Evolutionary conservation across 2,113 vertebrate species (phyloP).

Genomic region (Python bivittatus): DNA sequence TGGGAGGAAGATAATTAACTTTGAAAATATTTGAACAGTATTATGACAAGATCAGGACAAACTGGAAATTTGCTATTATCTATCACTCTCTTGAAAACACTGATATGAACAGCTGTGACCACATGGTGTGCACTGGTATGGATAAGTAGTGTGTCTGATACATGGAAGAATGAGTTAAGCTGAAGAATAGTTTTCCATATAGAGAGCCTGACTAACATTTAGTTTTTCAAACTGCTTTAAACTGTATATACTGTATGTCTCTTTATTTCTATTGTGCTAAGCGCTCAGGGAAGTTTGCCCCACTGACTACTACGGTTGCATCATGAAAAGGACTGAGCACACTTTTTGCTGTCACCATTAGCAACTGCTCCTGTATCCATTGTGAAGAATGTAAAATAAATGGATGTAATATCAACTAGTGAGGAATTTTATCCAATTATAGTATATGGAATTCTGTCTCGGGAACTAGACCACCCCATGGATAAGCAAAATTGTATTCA

Average conservation of each 20-base stretch:
- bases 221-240: not conserved
- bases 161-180: not conserved
- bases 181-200: not conserved
- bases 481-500: conserved; percentile 37
- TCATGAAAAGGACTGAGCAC: not conserved
- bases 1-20: not conserved
- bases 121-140: not conserved
- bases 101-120: conserved; percentile 8
- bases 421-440: not conserved
- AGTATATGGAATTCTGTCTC: fast-evolving
- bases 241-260: not conserved
- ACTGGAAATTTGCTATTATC: not conserved
- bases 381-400: conserved; percentile 24
- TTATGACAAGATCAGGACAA: not conserved
- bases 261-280: not conserved
- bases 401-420: not conserved
- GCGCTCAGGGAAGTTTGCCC: not conserved
- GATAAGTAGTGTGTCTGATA: not conserved
- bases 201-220: conserved; percentile 6
- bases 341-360: not conserved
- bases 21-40: not conserved
- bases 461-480: conserved; percentile 33
- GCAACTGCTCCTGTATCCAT: conserved; percentile 1
- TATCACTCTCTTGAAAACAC: not conserved
- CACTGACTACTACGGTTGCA: not conserved